These are phyloP conservation scores for Tipula helvola DNA, from an alignment of 2,888 invertebrate genomes.

Conservation along the genomic window DNA sequence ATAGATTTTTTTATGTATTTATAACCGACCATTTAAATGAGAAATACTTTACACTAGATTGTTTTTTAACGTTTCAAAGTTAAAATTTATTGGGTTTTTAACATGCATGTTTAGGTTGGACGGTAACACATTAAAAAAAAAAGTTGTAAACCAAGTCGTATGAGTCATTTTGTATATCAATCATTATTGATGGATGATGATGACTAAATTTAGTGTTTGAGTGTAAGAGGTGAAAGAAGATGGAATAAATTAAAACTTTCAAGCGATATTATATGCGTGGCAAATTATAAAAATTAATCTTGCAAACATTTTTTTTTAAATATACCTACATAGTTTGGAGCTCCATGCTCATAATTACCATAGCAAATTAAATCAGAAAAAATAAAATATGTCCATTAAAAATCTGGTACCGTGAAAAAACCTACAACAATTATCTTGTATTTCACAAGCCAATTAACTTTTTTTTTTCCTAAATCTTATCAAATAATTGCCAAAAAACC, in stretches of 20 bases:
- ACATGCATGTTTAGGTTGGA: not conserved
- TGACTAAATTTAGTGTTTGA: not conserved
- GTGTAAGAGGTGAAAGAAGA: not conserved
- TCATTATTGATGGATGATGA: not conserved
- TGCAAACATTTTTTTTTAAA: not conserved
- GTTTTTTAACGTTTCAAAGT: not conserved
- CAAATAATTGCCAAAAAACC: not conserved
- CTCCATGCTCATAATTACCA: too few species aligned
- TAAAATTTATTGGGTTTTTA: not conserved
- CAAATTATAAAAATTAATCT: not conserved
- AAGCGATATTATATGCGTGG: not conserved
- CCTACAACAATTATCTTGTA: not conserved
- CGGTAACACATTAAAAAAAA: not conserved
- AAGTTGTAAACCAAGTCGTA: not conserved
- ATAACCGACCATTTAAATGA: not conserved
- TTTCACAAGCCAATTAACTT: not conserved
- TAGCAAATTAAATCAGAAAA: not conserved
- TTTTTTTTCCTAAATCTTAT: not conserved
- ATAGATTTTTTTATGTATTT: not conserved
- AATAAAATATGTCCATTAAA: not conserved
- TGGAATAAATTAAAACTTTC: not conserved
- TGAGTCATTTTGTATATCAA: not conserved
- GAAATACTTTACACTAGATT: not conserved
- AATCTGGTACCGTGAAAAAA: not conserved
- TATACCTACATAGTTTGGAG: too few species aligned